Evolutionary conservation across 2,888 invertebrate species (phyloP), one percentile per base, ranked within the genome.

Genomic region (Acronicta aceris): DNA sequence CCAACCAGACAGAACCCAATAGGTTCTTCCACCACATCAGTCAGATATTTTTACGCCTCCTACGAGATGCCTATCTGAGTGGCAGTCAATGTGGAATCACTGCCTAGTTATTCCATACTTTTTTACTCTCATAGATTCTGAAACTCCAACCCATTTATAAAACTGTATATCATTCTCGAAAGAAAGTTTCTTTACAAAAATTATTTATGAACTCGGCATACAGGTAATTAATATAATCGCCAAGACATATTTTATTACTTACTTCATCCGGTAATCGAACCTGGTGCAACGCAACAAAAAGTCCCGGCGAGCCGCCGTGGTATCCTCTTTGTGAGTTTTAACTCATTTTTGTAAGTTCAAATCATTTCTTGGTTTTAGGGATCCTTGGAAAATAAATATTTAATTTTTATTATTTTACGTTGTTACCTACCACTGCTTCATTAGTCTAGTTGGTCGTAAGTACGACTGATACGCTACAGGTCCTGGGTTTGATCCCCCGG

Each of bases 281-380:
- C 78, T 67, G 67, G 62, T 60, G 65, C 63, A 50, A 65, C 59
- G 65, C 52, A 53, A 65, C 75, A 77, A 77, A 77, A 77, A 75
- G 69, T 75, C 66, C 15, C 54, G 40, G 62, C 69, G 52, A 58
- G 53, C 58, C 65, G 56, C 49, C 63, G 59, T 66, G 65, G 79
- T 73, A 78, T 79, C 74, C 68, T 71, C 79, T 76, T 76, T 74
- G 71, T 65, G 59, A 67, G 76, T 71, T 79, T 79, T 80, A 80
- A 80, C 79, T 80, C 79, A 78, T 79, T 78, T 85, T 84, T 81
- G 83, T 82, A 81, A 82, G 81, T 79, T 83, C 82, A 81, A 84
- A 84, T 83, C 81, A 84, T 83, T 83, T 84, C 82, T 84, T 63
- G 72, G 67, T 62, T 58, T 74, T 73, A 76, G 78, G 72, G 72